A percentile compares a stretch with the other conserved stretches of the same genome.
Conservation (phyloP, 2,797 vertebrate species). For the Leptatherina wallacei region DNA sequence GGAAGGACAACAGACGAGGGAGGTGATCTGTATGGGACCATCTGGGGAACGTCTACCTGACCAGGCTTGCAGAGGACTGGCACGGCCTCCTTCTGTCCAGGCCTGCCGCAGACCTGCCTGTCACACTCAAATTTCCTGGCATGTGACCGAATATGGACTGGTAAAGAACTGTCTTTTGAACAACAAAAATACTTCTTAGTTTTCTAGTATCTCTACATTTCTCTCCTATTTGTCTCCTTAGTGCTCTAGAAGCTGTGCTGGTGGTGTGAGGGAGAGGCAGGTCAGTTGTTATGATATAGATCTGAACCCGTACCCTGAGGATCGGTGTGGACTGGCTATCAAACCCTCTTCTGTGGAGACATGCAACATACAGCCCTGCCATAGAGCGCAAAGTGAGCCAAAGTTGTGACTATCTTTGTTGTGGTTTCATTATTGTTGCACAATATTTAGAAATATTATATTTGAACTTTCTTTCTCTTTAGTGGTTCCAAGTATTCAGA, state of each 20-base stretch:
- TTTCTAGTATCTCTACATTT: neutral
- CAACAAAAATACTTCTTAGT: neutral
- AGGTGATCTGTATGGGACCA: conserved; percentile 81
- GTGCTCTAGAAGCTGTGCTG: conserved; percentile 90
- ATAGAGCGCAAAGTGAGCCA: conserved; percentile 84
- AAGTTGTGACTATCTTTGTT: neutral
- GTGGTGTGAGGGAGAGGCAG: conserved; percentile 87
- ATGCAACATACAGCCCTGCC: conserved; percentile 90
- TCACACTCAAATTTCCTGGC: conserved; percentile 84
- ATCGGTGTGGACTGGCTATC: conserved; percentile 76
- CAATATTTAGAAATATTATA: neutral
- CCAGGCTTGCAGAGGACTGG: conserved; percentile 75
- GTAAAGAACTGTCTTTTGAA: conserved; percentile 60
- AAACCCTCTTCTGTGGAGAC: conserved; percentile 83
- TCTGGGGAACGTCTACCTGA: conserved; percentile 80
- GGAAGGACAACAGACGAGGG: conserved; percentile 88
- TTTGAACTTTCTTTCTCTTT: conserved; percentile 12
- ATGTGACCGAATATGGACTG: conserved; percentile 85
- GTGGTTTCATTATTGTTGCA: neutral
- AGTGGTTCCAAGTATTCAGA: conserved; percentile 88
- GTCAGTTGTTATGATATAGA: conserved; percentile 86
- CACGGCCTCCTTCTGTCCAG: conserved; percentile 79
- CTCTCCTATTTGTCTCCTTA: conserved; percentile 55
- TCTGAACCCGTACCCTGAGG: conserved; percentile 79
- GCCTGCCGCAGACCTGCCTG: conserved; percentile 85